Evolutionary conservation across 1,140 invertebrate genomes (phyloP), one percentile per base, ranked within the genome.

Genomic region (Brachionus asplanchnoidis): DNA sequence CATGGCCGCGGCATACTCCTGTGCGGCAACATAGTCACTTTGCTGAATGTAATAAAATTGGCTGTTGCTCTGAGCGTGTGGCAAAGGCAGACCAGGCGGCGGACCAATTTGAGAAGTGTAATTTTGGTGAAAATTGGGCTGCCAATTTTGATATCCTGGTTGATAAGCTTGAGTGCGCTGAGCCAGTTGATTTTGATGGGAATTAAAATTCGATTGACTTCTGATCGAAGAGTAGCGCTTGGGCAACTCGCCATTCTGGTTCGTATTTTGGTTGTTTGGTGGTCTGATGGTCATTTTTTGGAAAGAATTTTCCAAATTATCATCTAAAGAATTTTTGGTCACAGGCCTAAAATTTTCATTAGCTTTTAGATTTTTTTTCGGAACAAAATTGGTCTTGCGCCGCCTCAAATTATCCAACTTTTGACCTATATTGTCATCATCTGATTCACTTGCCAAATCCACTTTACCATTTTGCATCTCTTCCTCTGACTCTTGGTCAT

Each of bases 51-150:
- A 77, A 26, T 77, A 77, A 17, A 46, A 77, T 7, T 46, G 73
- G 4, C 44, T 40, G 36, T 73, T 73, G 36, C 17, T 73, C 42
- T 73, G 68, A 73, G 7, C 20, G 40, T 73, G 68, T 20, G 68
- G 36, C n/a, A 73, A 11, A n/a, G 68, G 36, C 7, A 73, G 17
- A 2, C 68, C 68, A 20, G 68, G 68, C 9, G 68, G 68, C 5
- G 68, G 68, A 6, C 12, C 68, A 8, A 73, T 73, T 73, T 73
- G 68, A 73, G 68, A 4, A 2, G 32, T 5, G 36, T 73, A 73
- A 73, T 73, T 73, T 73, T 73, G 68, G 44, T 40, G 68, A 73
- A 73, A 73, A 73, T 23, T 73, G 7, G 68, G 68, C 68, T 73
- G 68, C 68, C 68, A 73, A 42, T 73, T 73, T 20, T 73, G 68